Conservation (phyloP, 2,797 vertebrate genomes). For the Anguilla obscura region DNA sequence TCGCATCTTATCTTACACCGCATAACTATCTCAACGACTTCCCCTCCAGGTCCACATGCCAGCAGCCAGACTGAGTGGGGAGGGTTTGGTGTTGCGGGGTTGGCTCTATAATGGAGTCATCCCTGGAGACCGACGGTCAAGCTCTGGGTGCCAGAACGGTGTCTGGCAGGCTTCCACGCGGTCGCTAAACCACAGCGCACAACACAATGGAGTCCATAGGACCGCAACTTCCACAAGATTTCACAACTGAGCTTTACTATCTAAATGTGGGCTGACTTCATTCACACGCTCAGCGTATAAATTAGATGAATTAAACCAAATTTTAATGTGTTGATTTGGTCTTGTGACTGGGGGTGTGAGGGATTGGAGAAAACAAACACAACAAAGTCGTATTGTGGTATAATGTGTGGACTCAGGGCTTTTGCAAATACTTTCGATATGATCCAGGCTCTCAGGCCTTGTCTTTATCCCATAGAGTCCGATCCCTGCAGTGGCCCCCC, state of each 20-base stretch:
- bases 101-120: conserved; percentile 26
- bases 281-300: conserved; percentile 19
- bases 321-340: neutral
- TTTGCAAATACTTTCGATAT: neutral
- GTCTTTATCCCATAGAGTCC: neutral
- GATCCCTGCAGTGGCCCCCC: neutral
- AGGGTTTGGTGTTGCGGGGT: neutral
- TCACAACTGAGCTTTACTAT: conserved; percentile 5
- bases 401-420: conserved; percentile 7
- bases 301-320: conserved; percentile 5
- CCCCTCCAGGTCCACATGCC: conserved; percentile 25
- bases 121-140: conserved; percentile 29
- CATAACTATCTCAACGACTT: conserved; percentile 14
- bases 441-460: neutral
- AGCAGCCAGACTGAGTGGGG: conserved; percentile 17
- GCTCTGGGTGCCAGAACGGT: conserved; percentile 21
- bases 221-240: conserved; percentile 3
- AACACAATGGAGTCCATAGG: conserved; percentile 30
- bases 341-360: neutral
- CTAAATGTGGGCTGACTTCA: conserved; percentile 8
- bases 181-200: neutral
- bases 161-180: conserved; percentile 25
- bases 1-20: conserved; percentile 56
- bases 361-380: neutral
- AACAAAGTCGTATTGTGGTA: neutral